phyloP scores from a whole-genome alignment of 2,797 vertebrate species.

The Buceros bicornis region DNA sequence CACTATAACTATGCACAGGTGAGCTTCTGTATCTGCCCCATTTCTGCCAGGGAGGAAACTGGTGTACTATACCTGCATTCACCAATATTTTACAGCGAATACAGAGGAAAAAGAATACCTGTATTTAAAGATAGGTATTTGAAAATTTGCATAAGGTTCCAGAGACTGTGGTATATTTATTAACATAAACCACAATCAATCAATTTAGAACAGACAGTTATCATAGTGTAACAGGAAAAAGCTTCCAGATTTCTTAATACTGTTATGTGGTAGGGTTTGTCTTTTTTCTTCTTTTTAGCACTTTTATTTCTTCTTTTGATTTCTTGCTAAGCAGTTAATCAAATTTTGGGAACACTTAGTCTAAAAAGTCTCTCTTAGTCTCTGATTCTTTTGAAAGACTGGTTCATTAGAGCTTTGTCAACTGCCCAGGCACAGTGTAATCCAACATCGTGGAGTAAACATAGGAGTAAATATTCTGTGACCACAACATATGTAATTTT shows the following conservation, averaged over 20 bases:
- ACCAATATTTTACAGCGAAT: background rate
- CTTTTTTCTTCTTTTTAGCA: background rate
- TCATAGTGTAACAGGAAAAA: background rate
- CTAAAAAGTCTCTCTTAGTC: constrained; percentile 13
- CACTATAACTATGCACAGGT: background rate
- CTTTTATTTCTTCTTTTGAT: constrained; percentile 42
- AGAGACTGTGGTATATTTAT: background rate
- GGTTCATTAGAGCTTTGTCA: background rate
- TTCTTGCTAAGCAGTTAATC: constrained; percentile 29
- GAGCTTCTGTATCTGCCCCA: background rate
- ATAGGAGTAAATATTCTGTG: background rate
- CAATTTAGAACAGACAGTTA: background rate
- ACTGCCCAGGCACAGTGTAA: background rate
- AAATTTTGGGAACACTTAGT: constrained; percentile 21
- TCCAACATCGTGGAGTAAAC: background rate
- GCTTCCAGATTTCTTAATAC: background rate
- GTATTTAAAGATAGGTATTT: background rate
- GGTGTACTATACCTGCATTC: background rate
- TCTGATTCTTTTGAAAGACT: constrained; percentile 39
- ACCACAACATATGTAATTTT: background rate
- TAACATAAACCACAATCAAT: background rate
- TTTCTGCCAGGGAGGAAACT: background rate
- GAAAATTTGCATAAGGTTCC: background rate
- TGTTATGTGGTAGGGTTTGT: constrained; percentile 7
- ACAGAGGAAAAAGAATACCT: background rate